Percentiles rank a stretch among this genome's conserved stretches.
These are phyloP conservation scores for Pollicipes pollicipes DNA, from an alignment of 1,140 invertebrate species.

Conservation along the genomic window DNA sequence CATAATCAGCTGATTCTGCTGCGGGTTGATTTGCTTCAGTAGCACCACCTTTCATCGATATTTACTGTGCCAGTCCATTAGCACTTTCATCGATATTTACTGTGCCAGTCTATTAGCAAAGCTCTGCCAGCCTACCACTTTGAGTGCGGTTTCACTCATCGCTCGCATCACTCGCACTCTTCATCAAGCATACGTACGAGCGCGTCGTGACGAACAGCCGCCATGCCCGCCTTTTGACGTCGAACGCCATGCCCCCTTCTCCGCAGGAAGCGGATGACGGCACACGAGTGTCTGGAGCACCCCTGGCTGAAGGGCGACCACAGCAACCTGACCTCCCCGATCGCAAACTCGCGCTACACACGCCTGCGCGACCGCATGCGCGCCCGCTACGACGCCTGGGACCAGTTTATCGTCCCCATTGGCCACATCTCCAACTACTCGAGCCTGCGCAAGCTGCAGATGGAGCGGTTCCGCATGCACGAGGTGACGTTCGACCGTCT, in stretches of 20 bases:
- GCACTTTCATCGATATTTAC: too few relatives aligned
- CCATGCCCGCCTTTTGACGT: too few relatives aligned
- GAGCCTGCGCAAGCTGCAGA: conserved; percentile 82
- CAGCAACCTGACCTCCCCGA: conserved; percentile 49
- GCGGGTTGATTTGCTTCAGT: too few relatives aligned
- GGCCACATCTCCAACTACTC: conserved; percentile 93
- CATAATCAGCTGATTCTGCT: too few relatives aligned
- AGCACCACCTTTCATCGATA: too few relatives aligned
- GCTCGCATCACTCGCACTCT: too few relatives aligned
- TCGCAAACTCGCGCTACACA: conserved; percentile 63
- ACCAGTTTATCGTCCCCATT: conserved; percentile 78
- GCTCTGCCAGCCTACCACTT: too few relatives aligned
- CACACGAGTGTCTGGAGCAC: conserved; percentile 90
- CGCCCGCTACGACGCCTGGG: conserved; percentile 72
- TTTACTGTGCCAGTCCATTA: too few relatives aligned
- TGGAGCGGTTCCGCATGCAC: conserved; percentile 92
- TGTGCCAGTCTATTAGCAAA: too few relatives aligned
- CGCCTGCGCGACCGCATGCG: conserved; percentile 72
- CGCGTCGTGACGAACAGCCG: too few relatives aligned
- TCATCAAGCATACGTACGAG: too few relatives aligned
- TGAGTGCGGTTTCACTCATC: too few relatives aligned
- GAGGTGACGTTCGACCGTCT: conserved; percentile 89
- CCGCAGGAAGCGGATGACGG: conserved; percentile 82
- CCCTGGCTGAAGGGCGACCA: conserved; percentile 79
- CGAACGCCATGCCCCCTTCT: neutral